Evolutionary conservation across 2,797 vertebrate species (phyloP), one percentile per base, ranked within the genome.

Genomic region (Tangara arthus): DNA sequence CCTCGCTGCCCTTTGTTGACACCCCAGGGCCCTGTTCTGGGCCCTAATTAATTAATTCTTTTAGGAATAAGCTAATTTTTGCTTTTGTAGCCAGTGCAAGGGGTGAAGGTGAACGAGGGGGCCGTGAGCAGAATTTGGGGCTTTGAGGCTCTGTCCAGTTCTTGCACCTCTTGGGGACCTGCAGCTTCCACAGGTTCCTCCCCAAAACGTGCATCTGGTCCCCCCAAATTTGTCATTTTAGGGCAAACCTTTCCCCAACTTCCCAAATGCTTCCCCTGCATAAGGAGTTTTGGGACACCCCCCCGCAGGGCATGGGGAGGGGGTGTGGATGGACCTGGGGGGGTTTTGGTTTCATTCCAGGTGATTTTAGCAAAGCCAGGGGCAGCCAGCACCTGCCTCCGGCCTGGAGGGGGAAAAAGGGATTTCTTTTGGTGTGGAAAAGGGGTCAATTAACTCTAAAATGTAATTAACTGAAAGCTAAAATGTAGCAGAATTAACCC

Each of bases 21-120:
- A 1, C 21, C 22, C 2, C 0, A 8, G 46, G 49, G 44, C 61
- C 27, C 32, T 1, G 4, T 13, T 61, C 8, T 0, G 26, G 47
- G 55, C 22, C 16, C 16, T 9, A 2, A 37, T 64, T 56, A 21
- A 70, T 24, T 11, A 66, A 52, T 75, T 61, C 0, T 27, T 39
- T 15, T 34, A 81, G 44, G 35, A 61, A 80, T 35, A 27, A 26
- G 63, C 66, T n/a, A 34, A 57, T 71, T 44, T 50, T 11, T 4
- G 32, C 39, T 42, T 44, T 10, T 24, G 18, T 15, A 71, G 52
- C 11, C 34, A 5, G 5, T 26, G 24, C 3, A 1, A 32, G 14
- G 34, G 41, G 26, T 5, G 42, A 30, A 30, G 61, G 53, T 10
- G 63, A 68, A 24, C 0, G 11, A 44, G 42, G 77, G 46, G 30